These are phyloP conservation scores for Scaptomyza tumidula DNA, from an alignment of 2,888 invertebrate genomes.

Conservation along the genomic window DNA sequence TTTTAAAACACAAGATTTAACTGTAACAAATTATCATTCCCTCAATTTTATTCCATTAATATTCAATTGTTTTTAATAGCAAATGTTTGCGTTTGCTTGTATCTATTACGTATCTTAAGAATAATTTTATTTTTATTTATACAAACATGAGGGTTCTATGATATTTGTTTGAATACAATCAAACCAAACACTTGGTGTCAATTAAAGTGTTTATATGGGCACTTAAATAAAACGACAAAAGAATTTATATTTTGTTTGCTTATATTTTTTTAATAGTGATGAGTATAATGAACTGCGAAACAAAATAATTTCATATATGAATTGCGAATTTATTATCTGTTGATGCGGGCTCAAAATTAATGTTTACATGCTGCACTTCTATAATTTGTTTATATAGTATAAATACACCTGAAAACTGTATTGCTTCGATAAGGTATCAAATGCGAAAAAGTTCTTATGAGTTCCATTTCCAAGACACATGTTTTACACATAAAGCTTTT, in stretches of 20 bases:
- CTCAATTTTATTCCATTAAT: conserved; percentile 37
- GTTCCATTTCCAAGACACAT: background rate
- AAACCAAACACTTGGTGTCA: conserved; percentile 55
- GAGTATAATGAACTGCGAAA: background rate
- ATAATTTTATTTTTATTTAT: conserved; percentile 26
- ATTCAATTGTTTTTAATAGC: conserved; percentile 61
- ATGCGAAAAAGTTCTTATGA: background rate
- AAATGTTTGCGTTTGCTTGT: conserved; percentile 65
- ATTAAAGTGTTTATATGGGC: conserved; percentile 48
- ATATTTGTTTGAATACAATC: conserved; percentile 26
- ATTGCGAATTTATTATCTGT: background rate
- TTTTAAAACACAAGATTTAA: background rate
- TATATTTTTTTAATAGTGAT: conserved; percentile 1
- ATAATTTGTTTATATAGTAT: background rate
- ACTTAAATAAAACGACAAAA: conserved; percentile 34
- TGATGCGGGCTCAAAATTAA: conserved; percentile 1
- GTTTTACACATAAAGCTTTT: background rate
- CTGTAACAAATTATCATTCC: conserved; percentile 4
- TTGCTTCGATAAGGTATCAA: background rate
- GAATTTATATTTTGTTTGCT: conserved; percentile 9
- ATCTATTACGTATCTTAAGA: conserved; percentile 31
- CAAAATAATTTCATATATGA: background rate
- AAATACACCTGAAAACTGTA: conserved; percentile 2
- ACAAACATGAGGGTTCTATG: conserved; percentile 33
- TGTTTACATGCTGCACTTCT: background rate